A percentile compares a stretch with the other conserved stretches of the same genome.
Conservation (phyloP, 1,140 invertebrate genomes). For the Zaprionus gabonicus region DNA sequence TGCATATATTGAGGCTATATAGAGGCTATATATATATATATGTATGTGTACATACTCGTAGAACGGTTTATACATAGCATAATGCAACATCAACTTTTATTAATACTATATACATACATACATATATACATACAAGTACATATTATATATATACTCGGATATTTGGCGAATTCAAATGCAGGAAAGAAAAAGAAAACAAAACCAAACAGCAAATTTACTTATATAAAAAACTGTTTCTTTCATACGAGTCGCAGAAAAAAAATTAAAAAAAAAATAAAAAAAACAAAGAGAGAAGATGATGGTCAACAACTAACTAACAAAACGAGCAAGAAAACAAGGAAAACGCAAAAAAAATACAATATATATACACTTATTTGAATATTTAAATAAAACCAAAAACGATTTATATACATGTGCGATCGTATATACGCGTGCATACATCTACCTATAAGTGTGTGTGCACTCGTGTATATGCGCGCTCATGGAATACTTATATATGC, state of each 20-base stretch:
- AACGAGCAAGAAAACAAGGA: slow-evolving; percentile 48
- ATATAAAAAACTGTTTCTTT: slow-evolving; percentile 57
- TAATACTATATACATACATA: slow-evolving; percentile 58
- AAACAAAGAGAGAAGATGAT: slow-evolving; percentile 19
- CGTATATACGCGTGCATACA: slow-evolving; percentile 21
- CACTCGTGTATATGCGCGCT: slow-evolving; percentile 23
- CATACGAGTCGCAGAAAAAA: slow-evolving; percentile 36
- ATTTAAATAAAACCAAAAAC: slow-evolving; percentile 57
- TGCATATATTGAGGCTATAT: slow-evolving; percentile 44
- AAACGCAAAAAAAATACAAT: slow-evolving; percentile 53
- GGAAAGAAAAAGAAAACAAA: slow-evolving; percentile 12
- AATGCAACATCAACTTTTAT: slow-evolving; percentile 64
- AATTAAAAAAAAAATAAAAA: slow-evolving; percentile 29
- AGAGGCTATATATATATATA: slow-evolving; percentile 50
- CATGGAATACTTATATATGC: slow-evolving; percentile 52
- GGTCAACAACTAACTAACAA: slow-evolving; percentile 44
- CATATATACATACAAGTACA: slow-evolving; percentile 34
- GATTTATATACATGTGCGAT: slow-evolving; percentile 45
- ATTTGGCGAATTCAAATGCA: slow-evolving; percentile 53
- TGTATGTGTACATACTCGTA: slow-evolving; percentile 61
- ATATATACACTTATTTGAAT: slow-evolving; percentile 79
- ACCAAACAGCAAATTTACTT: slow-evolving; percentile 74
- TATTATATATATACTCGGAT: slow-evolving; percentile 56
- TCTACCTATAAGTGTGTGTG: slow-evolving; percentile 5
- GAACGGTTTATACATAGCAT: slow-evolving; percentile 68